Evolutionary conservation across 37 sponge, comb jelly and placozoan genomes (phyloP).

Genomic region (Spongia lamella): DNA sequence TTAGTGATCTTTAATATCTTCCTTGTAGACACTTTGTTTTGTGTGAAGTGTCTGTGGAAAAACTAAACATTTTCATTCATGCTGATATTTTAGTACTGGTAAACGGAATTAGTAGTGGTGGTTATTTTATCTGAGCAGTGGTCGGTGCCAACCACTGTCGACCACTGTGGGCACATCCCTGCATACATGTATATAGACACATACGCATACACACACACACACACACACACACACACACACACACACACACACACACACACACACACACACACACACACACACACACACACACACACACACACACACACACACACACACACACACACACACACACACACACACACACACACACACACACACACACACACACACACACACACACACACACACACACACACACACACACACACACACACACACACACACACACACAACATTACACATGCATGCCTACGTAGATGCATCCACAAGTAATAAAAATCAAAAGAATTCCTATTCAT

Average conservation of each 20-base stretch:
- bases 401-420: conserved; percentile 5
- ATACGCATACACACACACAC: conserved; percentile 2
- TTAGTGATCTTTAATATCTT: no score
- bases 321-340: conserved; percentile 33
- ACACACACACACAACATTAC: background rate
- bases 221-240: conserved; percentile 7
- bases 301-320: conserved; percentile 23
- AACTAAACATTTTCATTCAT: no score
- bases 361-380: conserved; percentile 23
- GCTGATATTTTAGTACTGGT: no score
- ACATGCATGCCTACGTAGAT: conserved; percentile 1
- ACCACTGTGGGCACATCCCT: no score
- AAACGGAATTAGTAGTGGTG: no score
- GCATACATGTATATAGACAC: no score
- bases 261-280: background rate
- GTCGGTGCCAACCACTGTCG: no score
- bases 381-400: background rate
- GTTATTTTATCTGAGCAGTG: no score
- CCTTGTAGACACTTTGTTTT: no score
- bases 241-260: conserved; percentile 6
- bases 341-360: background rate
- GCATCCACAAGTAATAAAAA: background rate
- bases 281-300: background rate
- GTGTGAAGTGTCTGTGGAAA: no score
- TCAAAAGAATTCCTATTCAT: background rate